These are phyloP conservation scores for Spinibarbus caldwelli DNA, from an alignment of 2,797 vertebrate species.

Conservation along the genomic window DNA sequence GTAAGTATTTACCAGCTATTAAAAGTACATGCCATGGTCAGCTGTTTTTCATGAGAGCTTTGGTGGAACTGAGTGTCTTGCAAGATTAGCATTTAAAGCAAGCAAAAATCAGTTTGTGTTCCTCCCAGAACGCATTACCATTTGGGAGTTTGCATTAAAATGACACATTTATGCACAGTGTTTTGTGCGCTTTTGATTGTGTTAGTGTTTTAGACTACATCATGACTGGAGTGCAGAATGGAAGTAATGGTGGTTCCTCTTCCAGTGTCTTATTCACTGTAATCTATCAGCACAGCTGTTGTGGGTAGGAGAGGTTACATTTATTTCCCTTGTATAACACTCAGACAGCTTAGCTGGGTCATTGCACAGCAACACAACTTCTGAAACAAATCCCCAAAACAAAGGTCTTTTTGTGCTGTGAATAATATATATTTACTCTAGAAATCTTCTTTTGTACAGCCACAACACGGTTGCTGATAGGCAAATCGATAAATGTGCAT, in stretches of 20 bases:
- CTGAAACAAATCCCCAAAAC: slow-evolving; percentile 61
- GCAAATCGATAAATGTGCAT: slow-evolving; percentile 42
- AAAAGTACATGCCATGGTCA: slow-evolving; percentile 3
- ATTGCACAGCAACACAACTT: slow-evolving; percentile 55
- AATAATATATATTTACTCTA: slow-evolving; percentile 53
- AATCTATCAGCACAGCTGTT: slow-evolving; percentile 13
- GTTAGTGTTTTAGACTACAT: not conserved
- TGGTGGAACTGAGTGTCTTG: not conserved
- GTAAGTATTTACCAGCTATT: slow-evolving; percentile 13
- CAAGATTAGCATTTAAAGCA: slow-evolving; percentile 5
- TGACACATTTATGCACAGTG: not conserved
- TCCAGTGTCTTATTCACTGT: not conserved
- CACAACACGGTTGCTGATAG: slow-evolving; percentile 39
- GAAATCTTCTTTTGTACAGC: slow-evolving; percentile 51
- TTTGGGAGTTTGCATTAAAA: slow-evolving; percentile 16
- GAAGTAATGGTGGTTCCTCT: slow-evolving; percentile 1
- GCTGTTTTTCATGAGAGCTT: not conserved
- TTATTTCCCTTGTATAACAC: slow-evolving; percentile 51
- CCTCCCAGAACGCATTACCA: not conserved
- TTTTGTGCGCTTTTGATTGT: not conserved
- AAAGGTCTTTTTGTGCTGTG: slow-evolving; percentile 49
- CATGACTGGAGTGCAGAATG: not conserved
- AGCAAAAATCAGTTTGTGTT: not conserved
- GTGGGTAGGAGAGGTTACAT: no score
- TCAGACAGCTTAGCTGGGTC: slow-evolving; percentile 49